Conservation (phyloP, 1,140 invertebrate genomes). For the Telenomus remus region DNA sequence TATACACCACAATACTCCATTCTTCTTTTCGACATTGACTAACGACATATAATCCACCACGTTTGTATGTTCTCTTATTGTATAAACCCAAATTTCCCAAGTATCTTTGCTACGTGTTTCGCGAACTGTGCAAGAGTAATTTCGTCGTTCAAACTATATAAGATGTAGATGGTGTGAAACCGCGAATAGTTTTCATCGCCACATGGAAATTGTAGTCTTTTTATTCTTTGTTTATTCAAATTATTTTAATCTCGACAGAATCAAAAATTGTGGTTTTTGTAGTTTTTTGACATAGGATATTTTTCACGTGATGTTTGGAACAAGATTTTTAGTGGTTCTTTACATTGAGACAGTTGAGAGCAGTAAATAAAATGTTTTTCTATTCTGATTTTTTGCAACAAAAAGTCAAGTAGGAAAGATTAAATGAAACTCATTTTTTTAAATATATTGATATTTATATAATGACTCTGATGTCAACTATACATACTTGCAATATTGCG, state of each 20-base stretch:
- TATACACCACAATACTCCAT: conserved; percentile 67
- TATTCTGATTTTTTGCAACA: no score
- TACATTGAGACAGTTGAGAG: no score
- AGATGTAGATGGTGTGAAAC: conserved; percentile 38
- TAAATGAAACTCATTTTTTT: conserved; percentile 9
- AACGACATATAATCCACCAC: conserved; percentile 60
- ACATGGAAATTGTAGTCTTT: no score
- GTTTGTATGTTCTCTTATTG: conserved; percentile 43
- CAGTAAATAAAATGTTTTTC: no score
- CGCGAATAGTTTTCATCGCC: conserved; percentile 39
- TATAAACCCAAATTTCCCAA: conserved; percentile 59
- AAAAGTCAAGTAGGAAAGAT: no score
- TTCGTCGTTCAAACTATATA: conserved; percentile 53
- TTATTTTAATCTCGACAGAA: no score
- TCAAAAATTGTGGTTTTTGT: no score
- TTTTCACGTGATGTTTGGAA: no score
- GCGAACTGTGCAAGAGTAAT: conserved; percentile 52
- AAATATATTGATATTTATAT: conserved; percentile 51
- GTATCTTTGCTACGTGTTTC: conserved; percentile 57
- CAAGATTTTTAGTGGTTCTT: no score
- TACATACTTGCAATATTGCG: conserved; percentile 48
- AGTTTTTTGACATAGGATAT: no score
- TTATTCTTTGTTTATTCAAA: no score
- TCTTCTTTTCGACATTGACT: conserved; percentile 69
- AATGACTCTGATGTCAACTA: conserved; percentile 50